Conservation (phyloP, 2,888 invertebrate genomes). For the Herminia tarsipennalis region DNA sequence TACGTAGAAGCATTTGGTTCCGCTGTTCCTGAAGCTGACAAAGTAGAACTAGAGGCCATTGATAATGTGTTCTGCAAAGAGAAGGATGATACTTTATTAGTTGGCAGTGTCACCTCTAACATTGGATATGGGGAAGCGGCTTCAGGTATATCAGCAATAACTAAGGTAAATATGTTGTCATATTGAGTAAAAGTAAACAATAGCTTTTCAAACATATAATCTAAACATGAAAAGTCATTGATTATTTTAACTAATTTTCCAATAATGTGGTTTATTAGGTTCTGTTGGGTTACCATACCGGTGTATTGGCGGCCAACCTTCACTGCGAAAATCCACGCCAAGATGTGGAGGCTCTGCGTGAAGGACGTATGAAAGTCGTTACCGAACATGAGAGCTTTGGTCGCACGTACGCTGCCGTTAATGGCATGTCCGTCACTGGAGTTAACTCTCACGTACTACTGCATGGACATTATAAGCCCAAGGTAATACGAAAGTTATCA, state of each 20-base stretch:
- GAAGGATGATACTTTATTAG: constrained; percentile 81
- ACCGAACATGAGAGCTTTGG: constrained; percentile 83
- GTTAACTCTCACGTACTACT: constrained; percentile 65
- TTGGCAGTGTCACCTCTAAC: constrained; percentile 82
- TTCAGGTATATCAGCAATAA: constrained; percentile 81
- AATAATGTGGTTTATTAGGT: too few relatives aligned
- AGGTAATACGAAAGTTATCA: constrained; percentile 61
- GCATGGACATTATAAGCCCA: constrained; percentile 62
- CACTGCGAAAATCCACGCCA: constrained; percentile 87
- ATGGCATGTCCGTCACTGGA: constrained; percentile 65
- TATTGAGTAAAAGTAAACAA: background rate
- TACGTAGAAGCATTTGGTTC: constrained; percentile 85
- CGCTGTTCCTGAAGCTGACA: constrained; percentile 5
- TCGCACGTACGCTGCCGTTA: constrained; percentile 75
- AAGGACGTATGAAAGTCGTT: constrained; percentile 85
- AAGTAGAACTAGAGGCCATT: constrained; percentile 1
- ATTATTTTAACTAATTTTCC: too few relatives aligned
- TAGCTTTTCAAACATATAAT: too few relatives aligned
- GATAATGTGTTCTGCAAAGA: constrained; percentile 5
- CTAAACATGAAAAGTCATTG: too few relatives aligned
- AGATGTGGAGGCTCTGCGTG: constrained; percentile 77
- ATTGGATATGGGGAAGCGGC: constrained; percentile 73
- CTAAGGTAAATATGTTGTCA: constrained; percentile 70
- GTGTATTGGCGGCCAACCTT: constrained; percentile 89
- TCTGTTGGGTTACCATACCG: constrained; percentile 88